Evolutionary conservation across 2,888 invertebrate species (phyloP), one percentile per base, ranked within the genome.

Genomic region (Drymonia ruficornis): DNA sequence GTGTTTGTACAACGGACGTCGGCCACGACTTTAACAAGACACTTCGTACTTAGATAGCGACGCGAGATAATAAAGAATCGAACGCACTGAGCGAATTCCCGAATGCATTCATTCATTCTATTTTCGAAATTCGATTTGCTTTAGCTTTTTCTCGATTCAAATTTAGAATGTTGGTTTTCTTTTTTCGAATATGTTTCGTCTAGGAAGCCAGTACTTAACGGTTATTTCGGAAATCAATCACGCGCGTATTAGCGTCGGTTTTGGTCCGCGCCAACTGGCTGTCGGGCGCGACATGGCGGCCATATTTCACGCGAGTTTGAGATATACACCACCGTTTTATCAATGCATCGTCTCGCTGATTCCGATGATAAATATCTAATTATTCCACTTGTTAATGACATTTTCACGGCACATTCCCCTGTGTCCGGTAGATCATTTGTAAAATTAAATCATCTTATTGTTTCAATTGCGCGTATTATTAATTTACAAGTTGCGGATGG

Each of bases 281-380:
- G 89, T 89, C 90, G 74, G 64, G 67, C 59, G 70, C 82, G 89
- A 86, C 88, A 81, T 78, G 84, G 74, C 83, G 70, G 85, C 89
- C 86, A 89, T 91, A 91, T 87, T 85, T 92, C 91, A 91, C 84
- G 78, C 77, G 77, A 78, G 83, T 83, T 81, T 89, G 89, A 91
- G 87, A 90, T 91, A 90, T 89, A 85, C 78, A 81, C 80, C 74
- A 53, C 70, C 85, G 83, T 86, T 91, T 91, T 91, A 91, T 91
- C 91, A 91, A 91, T 91, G 90, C 89, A 91, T 90, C 91, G 90
- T 91, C 90, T 89, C 85, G 81, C 80, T 86, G 86, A 87, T 88
- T 85, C 81, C 78, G 83, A 86, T 89, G 91, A 91, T 90, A 88
- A 88, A 91, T 89, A 83, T 83, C 82, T 89, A 91, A 91, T 91